Conservation (phyloP, 2,888 invertebrate genomes). For the Aspidiotus destructor region DNA sequence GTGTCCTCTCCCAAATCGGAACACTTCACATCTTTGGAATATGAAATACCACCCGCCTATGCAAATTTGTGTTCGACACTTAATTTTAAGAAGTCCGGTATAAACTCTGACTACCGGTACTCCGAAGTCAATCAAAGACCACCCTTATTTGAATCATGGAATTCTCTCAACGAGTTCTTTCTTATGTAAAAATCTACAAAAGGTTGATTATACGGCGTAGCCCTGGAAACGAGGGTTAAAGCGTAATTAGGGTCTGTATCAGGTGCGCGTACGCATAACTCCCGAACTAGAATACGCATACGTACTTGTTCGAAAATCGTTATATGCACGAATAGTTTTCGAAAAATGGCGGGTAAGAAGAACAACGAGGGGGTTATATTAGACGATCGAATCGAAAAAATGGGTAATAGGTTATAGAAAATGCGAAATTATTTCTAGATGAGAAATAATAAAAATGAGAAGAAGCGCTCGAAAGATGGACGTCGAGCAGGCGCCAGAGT, state of each 20-base stretch:
- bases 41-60: no score
- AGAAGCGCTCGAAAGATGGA: conserved; percentile 3
- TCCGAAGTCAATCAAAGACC: no score
- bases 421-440: conserved; percentile 13
- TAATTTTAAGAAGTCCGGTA: no score
- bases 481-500: conserved; percentile 28
- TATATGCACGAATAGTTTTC: neutral
- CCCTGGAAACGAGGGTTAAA: neutral
- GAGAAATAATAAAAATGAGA: neutral
- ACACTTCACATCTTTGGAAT: no score
- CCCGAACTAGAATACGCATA: neutral
- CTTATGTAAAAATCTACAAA: neutral
- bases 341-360: neutral
- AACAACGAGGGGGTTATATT: neutral
- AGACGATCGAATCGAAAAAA: conserved; percentile 11
- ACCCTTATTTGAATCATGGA: no score
- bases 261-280: neutral
- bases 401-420: conserved; percentile 10
- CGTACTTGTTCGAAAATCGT: neutral
- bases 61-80: no score
- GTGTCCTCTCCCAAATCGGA: no score
- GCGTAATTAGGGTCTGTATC: neutral
- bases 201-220: neutral
- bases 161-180: neutral
- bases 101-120: no score